Percentiles rank a stretch among this genome's conserved stretches.
phyloP scores from a whole-genome alignment of 2,797 vertebrate genomes.

The Florisuga fusca region DNA sequence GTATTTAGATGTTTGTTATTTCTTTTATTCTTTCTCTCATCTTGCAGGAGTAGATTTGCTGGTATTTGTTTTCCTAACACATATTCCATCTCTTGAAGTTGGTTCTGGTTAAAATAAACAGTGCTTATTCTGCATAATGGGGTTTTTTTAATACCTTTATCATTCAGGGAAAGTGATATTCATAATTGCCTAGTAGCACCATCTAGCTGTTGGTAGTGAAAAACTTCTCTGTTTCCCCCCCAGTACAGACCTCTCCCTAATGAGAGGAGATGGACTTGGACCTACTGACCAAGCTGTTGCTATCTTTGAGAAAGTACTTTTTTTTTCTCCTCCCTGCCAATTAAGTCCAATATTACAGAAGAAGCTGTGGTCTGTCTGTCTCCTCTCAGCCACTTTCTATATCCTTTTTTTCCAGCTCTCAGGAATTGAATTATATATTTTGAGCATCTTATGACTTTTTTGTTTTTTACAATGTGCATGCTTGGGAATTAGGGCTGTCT shows the following conservation, averaged over 20 bases:
- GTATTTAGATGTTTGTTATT: background rate
- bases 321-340: background rate
- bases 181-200: slow-evolving; percentile 51
- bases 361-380: background rate
- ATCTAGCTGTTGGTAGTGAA: slow-evolving; percentile 64
- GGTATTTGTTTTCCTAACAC: background rate
- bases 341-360: background rate
- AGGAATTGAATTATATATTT: background rate
- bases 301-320: background rate
- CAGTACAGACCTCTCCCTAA: background rate
- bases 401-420: background rate
- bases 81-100: background rate
- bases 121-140: background rate
- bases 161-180: background rate
- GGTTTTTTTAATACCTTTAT: background rate
- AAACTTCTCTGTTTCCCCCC: background rate
- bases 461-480: background rate
- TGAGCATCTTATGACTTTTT: background rate
- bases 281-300: background rate
- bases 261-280: background rate
- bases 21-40: background rate
- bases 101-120: background rate
- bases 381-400: background rate
- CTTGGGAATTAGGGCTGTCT: background rate
- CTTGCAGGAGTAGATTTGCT: background rate